Evolutionary conservation across 2,113 vertebrate species (phyloP), one percentile per base, ranked within the genome.

Genomic region (Macaca mulatta): DNA sequence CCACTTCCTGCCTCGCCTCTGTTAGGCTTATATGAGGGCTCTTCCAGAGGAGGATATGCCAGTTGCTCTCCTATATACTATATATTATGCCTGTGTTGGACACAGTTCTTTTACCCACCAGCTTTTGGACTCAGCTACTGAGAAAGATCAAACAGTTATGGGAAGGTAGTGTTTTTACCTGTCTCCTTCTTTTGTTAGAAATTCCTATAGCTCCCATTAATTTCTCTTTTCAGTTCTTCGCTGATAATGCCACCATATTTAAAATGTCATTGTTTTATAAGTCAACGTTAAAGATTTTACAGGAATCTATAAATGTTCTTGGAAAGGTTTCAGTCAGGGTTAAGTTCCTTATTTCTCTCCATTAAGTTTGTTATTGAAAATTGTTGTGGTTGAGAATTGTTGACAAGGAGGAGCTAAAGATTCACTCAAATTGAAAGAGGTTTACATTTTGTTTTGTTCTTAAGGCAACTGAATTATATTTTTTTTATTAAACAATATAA

Each of bases 401-500:
- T 80, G 59, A 35, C 55, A 20, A 90, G 6, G 10, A 48, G 30
- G 22, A 7, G 12, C 32, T 52, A 70, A 8, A 95, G 69, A 82
- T 30, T 77, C 52, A 45, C 20, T 81, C 35, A 86, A 52, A 45
- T 48, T 70, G 20, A 48, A 75, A 70, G 40, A 70, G 2, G 2
- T 11, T 70, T 72, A 5, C 12, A 32, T 64, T 64, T 64, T 64
- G 85, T 64, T 27, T 78, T 43, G 32, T 52, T 52, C 89, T 70
- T 81, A 85, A 96, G 72, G 45, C 87, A 88, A 38, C 67, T 78
- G n/a, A 79, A 82, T 50, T 86, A 2, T 50, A 10, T 52, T 69
- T 22, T 80, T 85, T 92, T 93, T 70, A 70, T 69, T 75, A 86
- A 93, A 25, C 40, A 89, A 82, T 12, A n/a, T 84, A 89, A 92